Conservation (phyloP, 1,140 invertebrate species). For the Parapsyche elsis region DNA sequence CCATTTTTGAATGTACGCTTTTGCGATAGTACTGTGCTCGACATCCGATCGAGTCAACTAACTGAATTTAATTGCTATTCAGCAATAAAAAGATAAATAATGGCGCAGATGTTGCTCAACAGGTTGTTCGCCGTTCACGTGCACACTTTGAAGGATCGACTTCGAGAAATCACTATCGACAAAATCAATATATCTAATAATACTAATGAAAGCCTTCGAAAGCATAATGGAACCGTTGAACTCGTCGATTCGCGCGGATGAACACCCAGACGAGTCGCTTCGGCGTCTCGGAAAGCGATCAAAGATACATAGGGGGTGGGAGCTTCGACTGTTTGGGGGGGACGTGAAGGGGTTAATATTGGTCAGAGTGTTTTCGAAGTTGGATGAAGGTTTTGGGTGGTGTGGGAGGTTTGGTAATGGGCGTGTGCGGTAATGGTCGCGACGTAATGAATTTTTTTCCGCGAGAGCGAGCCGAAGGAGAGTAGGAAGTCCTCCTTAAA, state of each 20-base stretch:
- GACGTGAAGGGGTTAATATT: background rate
- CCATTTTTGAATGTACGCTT: too few relatives aligned
- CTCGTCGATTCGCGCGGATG: too few relatives aligned
- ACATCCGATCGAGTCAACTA: too few relatives aligned
- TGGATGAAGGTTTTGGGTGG: background rate
- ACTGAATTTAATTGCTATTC: too few relatives aligned
- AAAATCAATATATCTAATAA: too few relatives aligned
- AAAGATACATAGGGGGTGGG: background rate
- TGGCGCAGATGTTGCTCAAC: background rate
- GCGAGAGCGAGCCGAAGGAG: slow-evolving; percentile 40
- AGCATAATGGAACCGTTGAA: too few relatives aligned
- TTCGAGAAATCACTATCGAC: too few relatives aligned
- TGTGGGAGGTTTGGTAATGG: background rate
- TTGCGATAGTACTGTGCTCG: too few relatives aligned
- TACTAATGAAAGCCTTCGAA: too few relatives aligned
- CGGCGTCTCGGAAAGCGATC: too few relatives aligned
- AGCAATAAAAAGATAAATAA: background rate
- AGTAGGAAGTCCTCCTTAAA: slow-evolving; percentile 52
- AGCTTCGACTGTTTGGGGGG: background rate
- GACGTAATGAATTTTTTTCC: slow-evolving; percentile 40
- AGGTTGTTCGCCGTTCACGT: background rate
- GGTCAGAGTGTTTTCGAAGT: background rate
- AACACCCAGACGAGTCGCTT: too few relatives aligned
- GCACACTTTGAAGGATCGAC: too few relatives aligned
- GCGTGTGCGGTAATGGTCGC: slow-evolving; percentile 15